These are phyloP conservation scores for Cactoblastis cactorum DNA, from an alignment of 2,888 invertebrate species.

Conservation along the genomic window DNA sequence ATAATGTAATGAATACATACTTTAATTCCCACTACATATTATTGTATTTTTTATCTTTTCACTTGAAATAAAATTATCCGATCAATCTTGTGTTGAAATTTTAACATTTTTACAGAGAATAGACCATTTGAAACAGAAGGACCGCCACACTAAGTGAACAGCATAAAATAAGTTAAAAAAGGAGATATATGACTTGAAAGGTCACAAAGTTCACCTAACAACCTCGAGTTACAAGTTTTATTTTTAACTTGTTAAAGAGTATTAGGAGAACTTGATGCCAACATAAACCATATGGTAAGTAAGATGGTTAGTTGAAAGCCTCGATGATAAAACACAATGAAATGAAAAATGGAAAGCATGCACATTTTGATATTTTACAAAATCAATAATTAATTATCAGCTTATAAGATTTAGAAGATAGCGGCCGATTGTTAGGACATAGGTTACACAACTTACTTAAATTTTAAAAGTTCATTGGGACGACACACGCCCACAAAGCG, in stretches of 20 bases:
- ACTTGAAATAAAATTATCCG: slow-evolving; percentile 16
- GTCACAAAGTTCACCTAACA: neutral
- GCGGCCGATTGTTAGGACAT: neutral
- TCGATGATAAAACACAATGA: slow-evolving; percentile 22
- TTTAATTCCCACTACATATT: too few species aligned
- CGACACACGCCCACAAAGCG: too few species aligned
- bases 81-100: slow-evolving; percentile 17
- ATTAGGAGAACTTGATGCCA: neutral
- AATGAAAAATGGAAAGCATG: slow-evolving; percentile 29
- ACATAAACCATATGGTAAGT: neutral
- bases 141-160: neutral
- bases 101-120: slow-evolving; percentile 20
- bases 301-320: slow-evolving; percentile 2
- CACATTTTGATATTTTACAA: slow-evolving; percentile 18
- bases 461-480: too few species aligned
- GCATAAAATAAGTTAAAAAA: neutral
- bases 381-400: slow-evolving; percentile 3
- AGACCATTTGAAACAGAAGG: neutral
- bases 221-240: neutral
- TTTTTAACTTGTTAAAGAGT: neutral
- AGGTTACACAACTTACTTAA: too few species aligned
- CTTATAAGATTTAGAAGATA: neutral
- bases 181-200: neutral
- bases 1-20: too few species aligned
- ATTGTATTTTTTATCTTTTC: too few species aligned